Base-by-base conservation (phyloP, 2,888 invertebrate species). In the Leptopilina drosophilae region DNA sequence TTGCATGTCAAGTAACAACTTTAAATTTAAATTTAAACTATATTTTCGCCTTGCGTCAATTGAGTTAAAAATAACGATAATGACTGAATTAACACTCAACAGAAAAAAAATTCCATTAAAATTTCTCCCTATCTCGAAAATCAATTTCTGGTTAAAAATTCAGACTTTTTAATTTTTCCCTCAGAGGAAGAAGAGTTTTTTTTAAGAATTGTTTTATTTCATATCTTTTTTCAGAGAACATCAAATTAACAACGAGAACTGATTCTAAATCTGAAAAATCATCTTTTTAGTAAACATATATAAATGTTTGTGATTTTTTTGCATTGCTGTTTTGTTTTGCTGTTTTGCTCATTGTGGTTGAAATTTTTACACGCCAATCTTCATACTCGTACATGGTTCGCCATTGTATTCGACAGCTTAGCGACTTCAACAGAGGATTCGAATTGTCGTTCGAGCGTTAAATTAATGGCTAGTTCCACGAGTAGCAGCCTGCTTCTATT, bases 401-500 rank as follows among this genome's bases (percentile, higher is more conserved):
- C 66, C 15, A 67, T 67, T 67, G 46, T 67, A 67, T 42, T 46
- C 20, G 66, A 46, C 46, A 46, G 46, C 66, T 67, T 67, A 67
- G 66, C 66, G 46, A 67, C 66, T 67, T 67, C 66, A 42, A 67
- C 20, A 46, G 66, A 46, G 46, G 46, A 67, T 67, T 67, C 66
- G 15, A 67, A 67, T 67, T 67, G 66, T 67, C 66, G 46, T 67
- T 46, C 46, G 66, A 67, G 66, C 76, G 56, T 53, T 76, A 62
- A 76, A 59, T 76, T 76, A 76, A 76, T 76, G 62, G 40, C 59
- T 59, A 40, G 56, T 62, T 15, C 40, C 15, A 14, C 73, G 53
- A 75, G 42, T 76, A 40, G 56, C 59, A 59, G 40, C 76, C 42
- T 62, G 56, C 59, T 56, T 62, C 56, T 42, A 40, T 59, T 59